These are phyloP conservation scores for Mungos mungo DNA, from an alignment of 2,113 vertebrate species.

Conservation along the genomic window DNA sequence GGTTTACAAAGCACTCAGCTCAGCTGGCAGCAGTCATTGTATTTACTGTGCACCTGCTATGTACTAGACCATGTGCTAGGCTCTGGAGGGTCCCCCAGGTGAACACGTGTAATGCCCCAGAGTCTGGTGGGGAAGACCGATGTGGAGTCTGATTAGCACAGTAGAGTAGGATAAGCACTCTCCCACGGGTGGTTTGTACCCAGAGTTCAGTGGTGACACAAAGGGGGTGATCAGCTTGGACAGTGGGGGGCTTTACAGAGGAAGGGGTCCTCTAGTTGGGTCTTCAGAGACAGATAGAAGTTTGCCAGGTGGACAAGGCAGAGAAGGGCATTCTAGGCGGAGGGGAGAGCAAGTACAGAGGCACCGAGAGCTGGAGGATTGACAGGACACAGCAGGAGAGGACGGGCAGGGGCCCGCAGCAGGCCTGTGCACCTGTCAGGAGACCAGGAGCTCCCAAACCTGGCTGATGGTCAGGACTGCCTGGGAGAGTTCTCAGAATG, in stretches of 20 bases:
- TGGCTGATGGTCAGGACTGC: not conserved
- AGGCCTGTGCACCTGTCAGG: not conserved
- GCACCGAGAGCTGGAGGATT: no score
- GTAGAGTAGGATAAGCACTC: not conserved
- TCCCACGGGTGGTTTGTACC: not conserved
- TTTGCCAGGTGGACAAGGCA: not conserved
- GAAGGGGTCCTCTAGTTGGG: not conserved
- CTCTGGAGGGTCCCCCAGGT: not conserved
- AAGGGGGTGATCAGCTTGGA: not conserved
- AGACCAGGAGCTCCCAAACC: not conserved
- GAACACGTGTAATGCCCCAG: not conserved
- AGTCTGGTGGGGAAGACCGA: not conserved
- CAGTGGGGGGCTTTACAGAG: not conserved
- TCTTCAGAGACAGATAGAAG: not conserved
- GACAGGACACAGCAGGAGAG: not conserved
- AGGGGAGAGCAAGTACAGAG: not conserved
- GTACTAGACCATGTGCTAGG: not conserved
- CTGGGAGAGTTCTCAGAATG: not conserved
- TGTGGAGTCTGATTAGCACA: not conserved
- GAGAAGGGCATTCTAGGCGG: not conserved
- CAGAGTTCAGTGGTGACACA: not conserved
- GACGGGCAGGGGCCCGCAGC: not conserved
- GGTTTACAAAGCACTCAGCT: not conserved
- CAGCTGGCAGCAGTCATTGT: not conserved
- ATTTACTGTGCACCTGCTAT: not conserved